These are phyloP conservation scores for Melanotus villosus DNA, from an alignment of 2,888 invertebrate genomes.

Conservation along the genomic window DNA sequence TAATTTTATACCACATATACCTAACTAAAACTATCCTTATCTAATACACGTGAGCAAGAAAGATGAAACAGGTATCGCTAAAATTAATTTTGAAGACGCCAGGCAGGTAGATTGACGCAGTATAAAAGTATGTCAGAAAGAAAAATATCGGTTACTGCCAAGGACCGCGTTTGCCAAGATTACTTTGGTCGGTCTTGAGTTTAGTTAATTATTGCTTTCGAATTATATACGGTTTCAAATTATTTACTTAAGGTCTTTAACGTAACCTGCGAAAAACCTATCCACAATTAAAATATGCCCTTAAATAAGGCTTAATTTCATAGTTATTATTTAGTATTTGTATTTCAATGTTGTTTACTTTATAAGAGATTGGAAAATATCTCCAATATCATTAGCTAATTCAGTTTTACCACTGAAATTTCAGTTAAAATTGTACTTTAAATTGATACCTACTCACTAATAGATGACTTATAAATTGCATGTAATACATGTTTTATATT, in stretches of 20 bases:
- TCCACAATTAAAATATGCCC: neutral
- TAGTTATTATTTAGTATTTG: no score
- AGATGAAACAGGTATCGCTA: slow-evolving; percentile 51
- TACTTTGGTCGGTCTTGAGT: slow-evolving; percentile 30
- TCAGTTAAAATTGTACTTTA: no score
- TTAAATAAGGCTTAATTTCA: no score
- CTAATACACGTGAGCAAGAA: slow-evolving; percentile 45
- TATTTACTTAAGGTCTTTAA: neutral
- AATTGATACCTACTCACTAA: no score
- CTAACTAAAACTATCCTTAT: slow-evolving; percentile 42
- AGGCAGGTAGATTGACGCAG: slow-evolving; percentile 57
- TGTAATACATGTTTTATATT: no score
- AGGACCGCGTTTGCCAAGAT: slow-evolving; percentile 48
- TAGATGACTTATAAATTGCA: no score
- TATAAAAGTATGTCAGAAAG: slow-evolving; percentile 56
- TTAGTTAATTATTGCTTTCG: slow-evolving; percentile 43
- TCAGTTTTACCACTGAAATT: no score
- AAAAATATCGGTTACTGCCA: slow-evolving; percentile 57
- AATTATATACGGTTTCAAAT: slow-evolving; percentile 11
- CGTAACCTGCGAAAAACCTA: neutral
- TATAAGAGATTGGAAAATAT: no score
- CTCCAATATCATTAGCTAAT: no score
- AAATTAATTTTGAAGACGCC: slow-evolving; percentile 57
- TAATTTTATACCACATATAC: slow-evolving; percentile 54
- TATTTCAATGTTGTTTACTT: no score